Evolutionary conservation across 2,797 vertebrate species (phyloP).

Genomic region (Pelodytes ibericus): DNA sequence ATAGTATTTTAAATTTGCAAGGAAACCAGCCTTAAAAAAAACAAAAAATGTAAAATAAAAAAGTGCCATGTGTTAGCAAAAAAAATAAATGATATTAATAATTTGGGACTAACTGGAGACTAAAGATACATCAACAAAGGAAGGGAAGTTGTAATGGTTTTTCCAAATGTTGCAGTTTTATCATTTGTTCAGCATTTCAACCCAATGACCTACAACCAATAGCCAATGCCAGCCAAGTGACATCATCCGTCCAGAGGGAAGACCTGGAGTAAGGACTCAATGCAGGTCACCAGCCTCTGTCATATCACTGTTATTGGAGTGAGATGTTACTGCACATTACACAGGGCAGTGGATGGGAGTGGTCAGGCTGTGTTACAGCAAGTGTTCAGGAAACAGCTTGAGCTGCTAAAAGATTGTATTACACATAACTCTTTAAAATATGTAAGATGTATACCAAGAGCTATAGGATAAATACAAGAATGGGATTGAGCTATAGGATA

Average conservation of each 20-base stretch:
- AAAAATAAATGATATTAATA: slow-evolving; percentile 3
- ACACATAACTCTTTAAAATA: too few relatives aligned
- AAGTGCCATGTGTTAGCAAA: background rate
- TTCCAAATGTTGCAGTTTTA: background rate
- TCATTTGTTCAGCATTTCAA: slow-evolving; percentile 36
- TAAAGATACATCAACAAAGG: background rate
- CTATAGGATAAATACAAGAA: too few relatives aligned
- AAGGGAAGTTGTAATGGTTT: slow-evolving; percentile 8
- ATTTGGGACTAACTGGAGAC: background rate
- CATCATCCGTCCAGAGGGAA: background rate
- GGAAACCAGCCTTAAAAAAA: background rate
- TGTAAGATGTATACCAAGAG: too few relatives aligned
- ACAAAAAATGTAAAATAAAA: background rate
- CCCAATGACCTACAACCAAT: slow-evolving; percentile 7
- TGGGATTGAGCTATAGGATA: too few relatives aligned
- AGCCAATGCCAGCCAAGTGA: slow-evolving; percentile 20
- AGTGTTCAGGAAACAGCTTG: background rate
- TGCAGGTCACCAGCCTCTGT: background rate
- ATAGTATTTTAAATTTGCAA: background rate
- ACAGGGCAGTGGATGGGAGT: background rate
- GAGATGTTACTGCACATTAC: background rate
- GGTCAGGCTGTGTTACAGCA: background rate
- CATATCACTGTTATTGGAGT: background rate
- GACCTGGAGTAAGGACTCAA: background rate
- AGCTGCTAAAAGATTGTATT: background rate